These are phyloP conservation scores for Camponotus vicinus DNA, from an alignment of 1,140 invertebrate genomes.

Conservation along the genomic window DNA sequence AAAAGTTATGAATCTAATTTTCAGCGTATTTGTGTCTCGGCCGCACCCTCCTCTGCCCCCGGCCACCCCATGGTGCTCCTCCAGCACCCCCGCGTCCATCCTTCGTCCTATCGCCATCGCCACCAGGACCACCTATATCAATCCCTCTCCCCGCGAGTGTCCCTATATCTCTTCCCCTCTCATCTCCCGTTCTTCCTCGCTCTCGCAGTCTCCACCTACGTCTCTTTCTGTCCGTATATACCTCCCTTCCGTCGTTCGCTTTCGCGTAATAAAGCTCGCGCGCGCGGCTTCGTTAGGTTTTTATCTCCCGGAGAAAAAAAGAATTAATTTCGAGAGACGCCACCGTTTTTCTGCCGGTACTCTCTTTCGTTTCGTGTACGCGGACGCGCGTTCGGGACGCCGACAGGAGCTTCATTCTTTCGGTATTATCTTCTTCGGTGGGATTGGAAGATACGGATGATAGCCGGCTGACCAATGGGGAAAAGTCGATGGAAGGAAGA, in stretches of 20 bases:
- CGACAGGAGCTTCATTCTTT: constrained; percentile 56
- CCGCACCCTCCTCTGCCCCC: constrained; percentile 60
- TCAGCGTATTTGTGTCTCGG: constrained; percentile 82
- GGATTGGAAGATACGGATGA: constrained; percentile 46
- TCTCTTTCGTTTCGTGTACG: constrained; percentile 53
- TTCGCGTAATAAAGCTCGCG: constrained; percentile 79
- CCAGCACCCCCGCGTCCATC: constrained; percentile 45
- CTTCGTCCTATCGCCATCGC: constrained; percentile 66
- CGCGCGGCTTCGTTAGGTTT: constrained; percentile 81
- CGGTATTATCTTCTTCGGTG: constrained; percentile 60
- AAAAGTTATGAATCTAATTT: constrained; percentile 86
- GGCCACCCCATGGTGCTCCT: constrained; percentile 49
- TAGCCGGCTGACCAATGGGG: constrained; percentile 40
- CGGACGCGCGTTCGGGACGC: constrained; percentile 45
- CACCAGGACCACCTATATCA: constrained; percentile 71
- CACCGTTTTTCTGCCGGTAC: constrained; percentile 69
- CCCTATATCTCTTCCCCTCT: constrained; percentile 61
- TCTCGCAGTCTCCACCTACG: constrained; percentile 62
- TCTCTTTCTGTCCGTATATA: constrained; percentile 51
- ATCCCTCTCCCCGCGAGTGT: constrained; percentile 60
- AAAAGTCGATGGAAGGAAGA: constrained; percentile 34
- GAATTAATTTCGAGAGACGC: constrained; percentile 80
- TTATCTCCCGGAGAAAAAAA: constrained; percentile 76
- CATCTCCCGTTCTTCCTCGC: constrained; percentile 58
- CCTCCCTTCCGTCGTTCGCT: constrained; percentile 75